A percentile compares a stretch with the other conserved stretches of the same genome.
Conservation (phyloP, 2,888 invertebrate genomes). For the Xylocampa areola region DNA sequence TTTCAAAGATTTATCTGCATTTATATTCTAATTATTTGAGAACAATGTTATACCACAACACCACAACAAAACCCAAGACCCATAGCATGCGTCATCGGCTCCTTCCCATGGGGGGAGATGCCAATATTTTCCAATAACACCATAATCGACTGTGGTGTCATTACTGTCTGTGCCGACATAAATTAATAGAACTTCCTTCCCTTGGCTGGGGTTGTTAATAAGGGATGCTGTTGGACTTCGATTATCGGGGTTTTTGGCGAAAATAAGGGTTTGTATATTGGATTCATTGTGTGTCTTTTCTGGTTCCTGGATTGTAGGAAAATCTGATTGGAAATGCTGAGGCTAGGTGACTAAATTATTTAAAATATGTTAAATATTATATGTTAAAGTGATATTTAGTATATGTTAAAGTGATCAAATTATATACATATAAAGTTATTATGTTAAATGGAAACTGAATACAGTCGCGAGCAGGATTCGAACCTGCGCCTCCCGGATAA, state of each 20-base stretch:
- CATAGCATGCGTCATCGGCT: constrained; percentile 27
- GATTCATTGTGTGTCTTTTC: not conserved
- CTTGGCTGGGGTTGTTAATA: constrained; percentile 48
- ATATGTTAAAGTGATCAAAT: too few relatives aligned
- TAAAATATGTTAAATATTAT: too few relatives aligned
- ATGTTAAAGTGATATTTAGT: too few relatives aligned
- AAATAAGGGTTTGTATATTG: not conserved
- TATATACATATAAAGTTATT: too few relatives aligned
- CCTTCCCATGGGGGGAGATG: constrained; percentile 62
- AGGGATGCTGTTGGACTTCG: constrained; percentile 55
- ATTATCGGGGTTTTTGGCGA: constrained; percentile 34
- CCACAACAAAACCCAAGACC: not conserved
- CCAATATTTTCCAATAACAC: constrained; percentile 87
- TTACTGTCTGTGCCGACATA: constrained; percentile 86
- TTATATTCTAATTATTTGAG: too few relatives aligned
- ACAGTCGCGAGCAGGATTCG: too few relatives aligned
- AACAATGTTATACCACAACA: too few relatives aligned
- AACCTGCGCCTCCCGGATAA: too few relatives aligned
- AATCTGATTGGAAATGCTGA: too few relatives aligned
- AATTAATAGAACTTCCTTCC: constrained; percentile 82
- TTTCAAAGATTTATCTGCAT: too few relatives aligned
- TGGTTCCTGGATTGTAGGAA: not conserved
- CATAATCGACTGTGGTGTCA: constrained; percentile 83
- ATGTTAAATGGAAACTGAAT: too few relatives aligned
- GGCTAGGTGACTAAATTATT: too few relatives aligned